These are phyloP conservation scores for Drosophila putrida DNA, from an alignment of 2,888 invertebrate species.

Conservation along the genomic window DNA sequence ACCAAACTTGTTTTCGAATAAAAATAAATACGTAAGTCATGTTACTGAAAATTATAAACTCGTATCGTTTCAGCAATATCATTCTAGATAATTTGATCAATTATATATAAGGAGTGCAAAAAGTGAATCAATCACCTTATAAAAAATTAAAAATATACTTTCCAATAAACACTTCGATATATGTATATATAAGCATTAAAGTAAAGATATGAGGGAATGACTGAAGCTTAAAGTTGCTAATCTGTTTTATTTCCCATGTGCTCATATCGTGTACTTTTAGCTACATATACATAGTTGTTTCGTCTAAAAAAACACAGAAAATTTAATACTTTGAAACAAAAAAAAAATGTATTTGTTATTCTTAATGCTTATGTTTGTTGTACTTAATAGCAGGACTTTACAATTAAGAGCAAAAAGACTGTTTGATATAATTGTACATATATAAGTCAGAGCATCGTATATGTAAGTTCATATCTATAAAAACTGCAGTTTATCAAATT, in stretches of 20 bases:
- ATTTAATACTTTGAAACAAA: no score
- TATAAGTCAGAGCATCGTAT: neutral
- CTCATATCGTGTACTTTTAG: no score
- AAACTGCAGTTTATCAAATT: slow-evolving; percentile 22
- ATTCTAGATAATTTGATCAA: neutral
- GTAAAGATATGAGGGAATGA: no score
- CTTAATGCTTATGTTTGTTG: neutral
- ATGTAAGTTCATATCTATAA: slow-evolving; percentile 2
- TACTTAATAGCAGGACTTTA: neutral
- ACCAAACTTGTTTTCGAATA: neutral
- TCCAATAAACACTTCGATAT: no score
- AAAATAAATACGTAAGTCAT: neutral
- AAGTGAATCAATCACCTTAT: neutral
- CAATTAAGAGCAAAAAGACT: neutral
- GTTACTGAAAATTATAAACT: neutral
- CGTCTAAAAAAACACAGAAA: no score
- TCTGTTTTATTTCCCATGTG: no score
- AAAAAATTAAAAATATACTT: no score
- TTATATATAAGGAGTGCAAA: no score
- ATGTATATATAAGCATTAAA: no score
- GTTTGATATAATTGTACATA: neutral
- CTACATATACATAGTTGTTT: no score
- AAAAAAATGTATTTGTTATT: no score
- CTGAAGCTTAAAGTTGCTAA: no score
- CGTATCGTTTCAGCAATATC: neutral